These are phyloP conservation scores for Loris lydekkerianus DNA, from an alignment of 2,797 vertebrate species.

Conservation along the genomic window DNA sequence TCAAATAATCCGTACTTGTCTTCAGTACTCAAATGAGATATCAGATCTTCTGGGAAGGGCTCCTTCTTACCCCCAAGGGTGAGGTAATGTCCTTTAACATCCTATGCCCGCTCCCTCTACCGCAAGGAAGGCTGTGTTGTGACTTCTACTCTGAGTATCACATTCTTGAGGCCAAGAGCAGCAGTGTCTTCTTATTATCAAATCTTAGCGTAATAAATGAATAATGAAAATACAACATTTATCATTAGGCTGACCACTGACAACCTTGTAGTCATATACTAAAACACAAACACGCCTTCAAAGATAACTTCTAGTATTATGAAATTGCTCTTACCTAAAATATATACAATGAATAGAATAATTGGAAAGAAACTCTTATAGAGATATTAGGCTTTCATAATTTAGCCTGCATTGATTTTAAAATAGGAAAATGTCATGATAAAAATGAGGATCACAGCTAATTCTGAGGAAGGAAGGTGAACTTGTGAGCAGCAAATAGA, in stretches of 20 bases:
- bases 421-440: conserved; percentile 46
- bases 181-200: background rate
- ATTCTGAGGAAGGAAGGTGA: background rate
- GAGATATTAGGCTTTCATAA: conserved; percentile 48
- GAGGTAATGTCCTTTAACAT: background rate
- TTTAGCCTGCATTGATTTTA: conserved; percentile 14
- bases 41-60: background rate
- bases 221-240: conserved; percentile 40
- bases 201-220: conserved; percentile 23
- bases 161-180: background rate
- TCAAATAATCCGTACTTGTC: background rate
- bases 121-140: background rate
- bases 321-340: background rate
- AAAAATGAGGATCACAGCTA: background rate
- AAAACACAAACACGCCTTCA: conserved; percentile 41
- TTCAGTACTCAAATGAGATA: conserved; percentile 7
- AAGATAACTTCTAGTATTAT: conserved; percentile 23
- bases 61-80: background rate
- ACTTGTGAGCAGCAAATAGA: background rate
- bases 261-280: background rate
- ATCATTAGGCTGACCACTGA: conserved; percentile 46
- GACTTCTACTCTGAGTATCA: background rate
- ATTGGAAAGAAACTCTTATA: background rate
- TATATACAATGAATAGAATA: background rate
- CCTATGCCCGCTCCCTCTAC: background rate